Conservation (phyloP, 2,113 vertebrate species). For the Rhabdomys dilectus region DNA sequence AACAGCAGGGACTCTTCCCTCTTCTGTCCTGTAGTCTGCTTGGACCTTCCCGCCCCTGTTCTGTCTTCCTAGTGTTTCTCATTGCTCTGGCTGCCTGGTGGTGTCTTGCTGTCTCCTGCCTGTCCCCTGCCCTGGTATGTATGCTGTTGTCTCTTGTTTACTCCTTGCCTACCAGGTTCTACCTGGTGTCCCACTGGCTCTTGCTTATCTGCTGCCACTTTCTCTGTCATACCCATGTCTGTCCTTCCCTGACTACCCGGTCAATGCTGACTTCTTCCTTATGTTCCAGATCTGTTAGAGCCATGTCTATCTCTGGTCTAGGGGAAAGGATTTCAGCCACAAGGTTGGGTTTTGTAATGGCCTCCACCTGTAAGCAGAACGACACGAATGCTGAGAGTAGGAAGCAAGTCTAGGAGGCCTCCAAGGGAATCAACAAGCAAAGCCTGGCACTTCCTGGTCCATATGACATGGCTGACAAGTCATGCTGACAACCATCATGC, state of each 20-base stretch:
- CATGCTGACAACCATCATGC: neutral
- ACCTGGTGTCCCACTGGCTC: neutral
- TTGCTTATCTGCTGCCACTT: neutral
- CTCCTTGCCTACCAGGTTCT: neutral
- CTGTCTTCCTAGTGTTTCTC: neutral
- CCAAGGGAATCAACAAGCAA: neutral
- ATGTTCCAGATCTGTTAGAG: neutral
- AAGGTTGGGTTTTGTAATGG: neutral
- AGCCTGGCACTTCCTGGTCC: neutral
- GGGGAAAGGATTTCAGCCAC: neutral
- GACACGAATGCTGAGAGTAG: no score
- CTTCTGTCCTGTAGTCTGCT: neutral
- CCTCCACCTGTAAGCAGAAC: neutral
- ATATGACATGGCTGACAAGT: slow-evolving; percentile 38
- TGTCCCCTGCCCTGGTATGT: neutral
- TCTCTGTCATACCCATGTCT: neutral
- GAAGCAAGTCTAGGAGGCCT: neutral
- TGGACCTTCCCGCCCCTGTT: neutral
- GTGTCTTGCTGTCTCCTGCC: neutral
- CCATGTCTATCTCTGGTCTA: neutral
- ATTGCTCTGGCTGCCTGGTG: no score
- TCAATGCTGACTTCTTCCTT: neutral
- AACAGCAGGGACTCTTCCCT: no score
- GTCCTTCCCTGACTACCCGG: neutral
- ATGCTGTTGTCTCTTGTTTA: neutral